Evolutionary conservation across 1,140 invertebrate species (phyloP).

Genomic region (Onthophagus taurus): DNA sequence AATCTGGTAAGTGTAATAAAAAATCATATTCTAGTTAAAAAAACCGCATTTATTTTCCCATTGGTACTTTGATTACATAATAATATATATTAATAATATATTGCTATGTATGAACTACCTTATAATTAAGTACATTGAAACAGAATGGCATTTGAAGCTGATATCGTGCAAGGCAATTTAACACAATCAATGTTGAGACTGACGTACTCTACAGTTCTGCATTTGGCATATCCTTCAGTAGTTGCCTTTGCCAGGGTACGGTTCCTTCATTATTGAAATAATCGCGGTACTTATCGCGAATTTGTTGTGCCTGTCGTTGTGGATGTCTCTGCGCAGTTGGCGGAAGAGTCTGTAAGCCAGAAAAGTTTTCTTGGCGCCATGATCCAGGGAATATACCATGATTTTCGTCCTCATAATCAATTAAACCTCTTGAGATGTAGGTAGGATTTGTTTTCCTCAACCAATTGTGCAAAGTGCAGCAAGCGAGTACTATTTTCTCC

Average conservation of each 20-base stretch:
- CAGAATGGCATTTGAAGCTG: too few relatives aligned
- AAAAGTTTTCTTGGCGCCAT: conserved; percentile 2
- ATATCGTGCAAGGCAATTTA: too few relatives aligned
- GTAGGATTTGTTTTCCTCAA: background rate
- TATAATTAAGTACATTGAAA: too few relatives aligned
- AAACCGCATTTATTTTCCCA: too few relatives aligned
- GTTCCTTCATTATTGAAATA: conserved; percentile 8
- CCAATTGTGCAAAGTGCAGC: conserved; percentile 17
- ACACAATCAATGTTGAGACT: too few relatives aligned
- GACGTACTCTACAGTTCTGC: too few relatives aligned
- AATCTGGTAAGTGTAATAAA: too few relatives aligned
- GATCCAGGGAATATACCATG: conserved; percentile 1
- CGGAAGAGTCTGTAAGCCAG: background rate
- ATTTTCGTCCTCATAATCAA: conserved; percentile 8
- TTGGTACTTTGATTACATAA: too few relatives aligned
- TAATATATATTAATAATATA: too few relatives aligned
- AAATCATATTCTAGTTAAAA: too few relatives aligned
- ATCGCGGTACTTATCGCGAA: background rate
- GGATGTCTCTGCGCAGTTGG: background rate
- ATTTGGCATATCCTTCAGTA: too few relatives aligned
- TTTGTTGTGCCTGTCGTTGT: background rate
- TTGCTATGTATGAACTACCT: too few relatives aligned
- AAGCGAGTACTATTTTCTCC: conserved; percentile 15
- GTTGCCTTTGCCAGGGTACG: conserved; percentile 9
- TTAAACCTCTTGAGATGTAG: conserved; percentile 2